Percentiles rank a stretch among this genome's conserved stretches.
These are phyloP conservation scores for Coptotermes formosanus DNA, from an alignment of 1,140 invertebrate genomes.

Conservation along the genomic window DNA sequence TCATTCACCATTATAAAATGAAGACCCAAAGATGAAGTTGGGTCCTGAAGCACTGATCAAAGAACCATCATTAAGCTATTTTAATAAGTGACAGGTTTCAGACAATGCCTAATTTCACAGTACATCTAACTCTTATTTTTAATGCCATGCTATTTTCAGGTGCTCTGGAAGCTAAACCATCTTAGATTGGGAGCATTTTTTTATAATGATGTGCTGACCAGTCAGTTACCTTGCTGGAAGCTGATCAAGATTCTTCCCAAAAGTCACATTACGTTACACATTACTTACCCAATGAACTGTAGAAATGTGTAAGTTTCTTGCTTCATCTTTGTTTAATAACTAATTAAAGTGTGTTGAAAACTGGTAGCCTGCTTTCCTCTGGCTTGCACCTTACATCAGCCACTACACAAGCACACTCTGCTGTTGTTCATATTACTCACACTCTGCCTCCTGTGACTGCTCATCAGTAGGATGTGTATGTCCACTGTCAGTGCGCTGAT, in stretches of 20 bases:
- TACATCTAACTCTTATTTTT: neutral
- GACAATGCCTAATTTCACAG: neutral
- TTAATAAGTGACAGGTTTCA: neutral
- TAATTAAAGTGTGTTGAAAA: neutral
- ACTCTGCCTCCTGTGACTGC: neutral
- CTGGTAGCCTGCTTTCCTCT: too few relatives aligned
- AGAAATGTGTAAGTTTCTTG: too few relatives aligned
- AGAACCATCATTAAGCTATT: neutral
- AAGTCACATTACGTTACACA: too few relatives aligned
- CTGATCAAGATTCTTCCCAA: too few relatives aligned
- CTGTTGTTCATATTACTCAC: neutral
- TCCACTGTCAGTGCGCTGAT: conserved; percentile 24
- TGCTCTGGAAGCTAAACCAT: neutral
- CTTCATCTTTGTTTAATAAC: too few relatives aligned
- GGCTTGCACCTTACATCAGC: too few relatives aligned
- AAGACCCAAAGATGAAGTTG: neutral
- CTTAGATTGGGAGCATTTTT: too few relatives aligned
- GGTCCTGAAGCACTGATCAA: neutral
- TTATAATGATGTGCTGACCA: too few relatives aligned
- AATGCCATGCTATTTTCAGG: neutral
- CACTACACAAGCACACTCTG: neutral
- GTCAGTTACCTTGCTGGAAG: too few relatives aligned
- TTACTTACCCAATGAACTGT: too few relatives aligned
- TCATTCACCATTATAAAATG: neutral
- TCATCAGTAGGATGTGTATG: neutral